Base-by-base conservation (phyloP, 2,888 invertebrate genomes). In the Lypha dubia region DNA sequence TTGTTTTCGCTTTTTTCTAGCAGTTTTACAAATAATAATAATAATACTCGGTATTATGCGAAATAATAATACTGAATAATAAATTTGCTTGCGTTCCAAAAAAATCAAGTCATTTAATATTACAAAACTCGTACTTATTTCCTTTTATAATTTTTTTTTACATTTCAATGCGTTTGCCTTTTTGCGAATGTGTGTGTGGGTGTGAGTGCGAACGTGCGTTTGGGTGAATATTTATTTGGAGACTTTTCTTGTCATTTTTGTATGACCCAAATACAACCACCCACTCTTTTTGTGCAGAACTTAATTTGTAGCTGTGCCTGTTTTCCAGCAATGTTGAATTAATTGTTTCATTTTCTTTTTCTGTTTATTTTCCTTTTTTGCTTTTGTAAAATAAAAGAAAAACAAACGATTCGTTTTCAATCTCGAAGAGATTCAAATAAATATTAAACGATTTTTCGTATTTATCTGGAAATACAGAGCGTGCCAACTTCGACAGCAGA, bases 241-340 rank as follows among this genome's bases (percentile, higher is more conserved):
- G 80, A 71, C 38, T 28, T 20, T 24, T 49, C 6, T 46, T 53
- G 22, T 63, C 17, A 32, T 46, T 62, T 80, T 62, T 82, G 32
- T 76, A 24, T 83, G 71, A 73, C 79, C 71, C 79, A 79, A 83
- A 79, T 73, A 58, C 67, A 71, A 65, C 71, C 79, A 71, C 71
- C 63, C 63, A 73, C 65, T 24, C 1, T 53, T 53, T 53, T 32
- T 60, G 53, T 44, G 58, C 38, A 28, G 58, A 68, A 68, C 58
- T 58, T 35, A 44, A 56, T 60, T 46, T 73, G 73, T 73, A 65
- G 13, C 49, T 65, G 46, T 65, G 20, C 56, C 46, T 24, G 20
- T 53, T 63, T 44, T 56, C 53, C 63, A 73, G 41, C 58, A 17
- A 65, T 49, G 58, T 28, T 38, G 53, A 58, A 76, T 60, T 20